A percentile compares a stretch with the other conserved stretches of the same genome.
Evolutionary conservation across 2,888 invertebrate genomes (phyloP).

Genomic region (Cosmorhoe ocellata): DNA sequence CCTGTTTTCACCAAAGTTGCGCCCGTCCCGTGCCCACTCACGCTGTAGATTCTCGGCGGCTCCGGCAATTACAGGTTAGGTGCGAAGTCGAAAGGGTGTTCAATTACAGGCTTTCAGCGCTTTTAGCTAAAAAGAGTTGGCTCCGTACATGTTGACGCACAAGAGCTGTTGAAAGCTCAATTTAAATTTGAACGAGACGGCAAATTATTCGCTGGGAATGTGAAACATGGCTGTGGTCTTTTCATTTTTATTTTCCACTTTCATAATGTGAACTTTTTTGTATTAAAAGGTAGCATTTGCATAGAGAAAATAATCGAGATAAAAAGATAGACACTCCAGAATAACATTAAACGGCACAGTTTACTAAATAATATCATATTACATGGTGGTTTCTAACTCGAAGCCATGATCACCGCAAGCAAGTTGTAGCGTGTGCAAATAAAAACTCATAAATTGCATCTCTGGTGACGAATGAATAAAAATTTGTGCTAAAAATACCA

Average conservation of each 20-base stretch:
- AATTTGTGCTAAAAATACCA: no score
- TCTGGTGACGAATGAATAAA: no score
- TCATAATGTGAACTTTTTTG: no score
- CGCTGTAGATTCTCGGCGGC: conserved; percentile 18
- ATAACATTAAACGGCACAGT: conserved; percentile 5
- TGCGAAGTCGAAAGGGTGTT: conserved; percentile 33
- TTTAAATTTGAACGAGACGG: not conserved
- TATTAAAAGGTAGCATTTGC: no score
- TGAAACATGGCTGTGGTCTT: no score
- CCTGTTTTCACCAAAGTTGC: not conserved
- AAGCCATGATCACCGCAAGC: not conserved
- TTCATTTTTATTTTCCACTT: no score
- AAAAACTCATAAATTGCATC: conserved; percentile 15
- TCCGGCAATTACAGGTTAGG: conserved; percentile 38
- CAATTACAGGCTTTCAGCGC: conserved; percentile 31
- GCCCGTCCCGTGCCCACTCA: conserved; percentile 2
- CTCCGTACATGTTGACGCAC: not conserved
- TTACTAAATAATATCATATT: conserved; percentile 1
- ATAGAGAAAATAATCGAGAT: not conserved
- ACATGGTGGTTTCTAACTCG: not conserved
- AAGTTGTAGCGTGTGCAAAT: conserved; percentile 5
- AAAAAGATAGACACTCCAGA: not conserved
- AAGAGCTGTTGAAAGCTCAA: conserved; percentile 2
- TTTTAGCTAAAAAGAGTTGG: conserved; percentile 5
- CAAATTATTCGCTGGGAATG: not conserved